Evolutionary conservation across 2,797 vertebrate genomes (phyloP), one percentile per base, ranked within the genome.

Genomic region (Lithobates sylvaticus): DNA sequence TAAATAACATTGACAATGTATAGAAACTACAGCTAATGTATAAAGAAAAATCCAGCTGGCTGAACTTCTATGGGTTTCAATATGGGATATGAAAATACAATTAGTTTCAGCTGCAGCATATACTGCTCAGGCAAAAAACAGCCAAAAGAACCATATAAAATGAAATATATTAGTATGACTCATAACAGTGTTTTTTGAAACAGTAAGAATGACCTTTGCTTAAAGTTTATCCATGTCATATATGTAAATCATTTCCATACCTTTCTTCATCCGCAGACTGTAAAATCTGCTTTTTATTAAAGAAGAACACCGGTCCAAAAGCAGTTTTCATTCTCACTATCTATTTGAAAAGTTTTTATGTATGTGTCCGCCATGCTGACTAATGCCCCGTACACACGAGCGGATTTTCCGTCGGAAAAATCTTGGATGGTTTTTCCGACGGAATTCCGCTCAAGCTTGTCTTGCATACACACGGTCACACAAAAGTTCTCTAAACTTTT

Each of bases 141-240:
- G 76, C 76, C 68, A 72, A 81, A 69, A 81, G 10, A 72, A 72
- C 32, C 79, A 72, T 47, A 73, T 29, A 54, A 72, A 54, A 34
- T 81, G 23, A 72, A 81, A 81, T 34, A 81, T 26, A 81, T 78
- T 78, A 42, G 36, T 68, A 78, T 65, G 69, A 72, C 50, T 72
- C 68, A 32, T 81, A 72, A 58, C 47, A 72, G 13, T 32, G 7
- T 9, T n/a, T 44, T n/a, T 44, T 27, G 1, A 44, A 27, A 47
- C 16, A 70, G 65, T 32, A 50, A 50, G 27, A 32, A 50, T 23
- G n/a, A 70, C 39, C 27, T n/a, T 81, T 74, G 26, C n/a, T 47
- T n/a, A 32, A 81, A 34, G 8, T 65, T 70, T n/a, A 73, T 74
- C 27, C 42, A 15, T 80, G 50, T 72, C 32, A 69, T 61, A 12